Evolutionary conservation across 2,888 invertebrate species (phyloP).

Genomic region (Endomychus coccineus): DNA sequence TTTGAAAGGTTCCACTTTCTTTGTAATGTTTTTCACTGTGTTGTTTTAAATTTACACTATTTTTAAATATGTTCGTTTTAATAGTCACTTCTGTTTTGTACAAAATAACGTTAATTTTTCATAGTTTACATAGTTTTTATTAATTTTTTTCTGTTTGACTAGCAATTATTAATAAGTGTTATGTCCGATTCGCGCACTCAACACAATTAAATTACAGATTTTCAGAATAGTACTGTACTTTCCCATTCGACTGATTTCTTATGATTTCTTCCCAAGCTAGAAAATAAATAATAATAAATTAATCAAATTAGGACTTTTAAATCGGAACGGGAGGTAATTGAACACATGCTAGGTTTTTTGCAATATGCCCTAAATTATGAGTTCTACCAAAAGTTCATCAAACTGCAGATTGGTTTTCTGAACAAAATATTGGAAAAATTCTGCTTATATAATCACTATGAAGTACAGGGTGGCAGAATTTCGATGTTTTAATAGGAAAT

Average conservation of each 20-base stretch:
- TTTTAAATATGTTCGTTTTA: too few species aligned
- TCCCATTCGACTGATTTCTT: slow-evolving; percentile 45
- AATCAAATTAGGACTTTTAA: slow-evolving; percentile 5
- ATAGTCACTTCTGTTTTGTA: too few species aligned
- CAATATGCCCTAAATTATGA: too few species aligned
- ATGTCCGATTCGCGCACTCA: neutral
- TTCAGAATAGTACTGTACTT: slow-evolving; percentile 50
- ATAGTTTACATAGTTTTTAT: neutral
- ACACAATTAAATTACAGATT: neutral
- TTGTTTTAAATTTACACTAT: too few species aligned
- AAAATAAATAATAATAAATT: slow-evolving; percentile 23
- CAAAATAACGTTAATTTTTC: neutral
- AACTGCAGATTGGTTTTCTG: neutral
- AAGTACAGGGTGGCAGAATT: too few species aligned
- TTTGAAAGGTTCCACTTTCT: too few species aligned
- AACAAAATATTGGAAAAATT: slow-evolving; percentile 7
- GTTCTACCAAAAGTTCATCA: too few species aligned
- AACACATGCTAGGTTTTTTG: neutral
- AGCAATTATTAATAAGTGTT: neutral
- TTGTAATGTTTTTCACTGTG: too few species aligned
- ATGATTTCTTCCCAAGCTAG: slow-evolving; percentile 69
- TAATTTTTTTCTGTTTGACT: neutral
- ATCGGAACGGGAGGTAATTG: neutral
- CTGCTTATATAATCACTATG: too few species aligned
- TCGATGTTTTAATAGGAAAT: too few species aligned